These are phyloP conservation scores for Scaptodrosophila lebanonensis DNA, from an alignment of 1,140 invertebrate species.

Conservation along the genomic window DNA sequence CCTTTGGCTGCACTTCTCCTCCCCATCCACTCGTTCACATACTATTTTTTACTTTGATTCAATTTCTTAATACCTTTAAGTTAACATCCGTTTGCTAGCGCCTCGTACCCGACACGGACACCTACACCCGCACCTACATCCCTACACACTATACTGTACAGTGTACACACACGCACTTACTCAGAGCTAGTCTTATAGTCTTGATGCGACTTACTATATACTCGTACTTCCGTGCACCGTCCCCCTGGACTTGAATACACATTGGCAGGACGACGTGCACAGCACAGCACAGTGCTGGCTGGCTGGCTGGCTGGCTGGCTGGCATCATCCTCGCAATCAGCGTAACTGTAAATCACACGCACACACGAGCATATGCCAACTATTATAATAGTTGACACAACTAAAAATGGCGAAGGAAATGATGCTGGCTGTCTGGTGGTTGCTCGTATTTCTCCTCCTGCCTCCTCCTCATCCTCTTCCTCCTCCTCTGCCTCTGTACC, in stretches of 20 bases:
- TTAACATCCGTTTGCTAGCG: constrained; percentile 70
- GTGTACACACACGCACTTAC: too few species aligned
- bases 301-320: constrained; percentile 21
- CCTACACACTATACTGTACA: too few species aligned
- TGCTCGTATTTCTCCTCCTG: constrained; percentile 34
- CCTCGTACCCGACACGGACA: too few species aligned
- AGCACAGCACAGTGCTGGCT: constrained; percentile 20
- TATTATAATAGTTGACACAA: constrained; percentile 54
- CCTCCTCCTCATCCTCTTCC: constrained; percentile 10
- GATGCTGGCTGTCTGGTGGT: constrained; percentile 49
- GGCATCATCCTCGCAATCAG: constrained; percentile 70
- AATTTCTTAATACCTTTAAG: constrained; percentile 75
- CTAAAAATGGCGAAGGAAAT: constrained; percentile 67
- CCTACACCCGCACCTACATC: too few species aligned
- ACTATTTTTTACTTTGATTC: constrained; percentile 59
- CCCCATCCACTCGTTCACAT: not conserved
- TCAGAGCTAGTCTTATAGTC: too few species aligned
- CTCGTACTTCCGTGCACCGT: too few species aligned
- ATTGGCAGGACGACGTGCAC: too few species aligned
- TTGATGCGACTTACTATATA: too few species aligned
- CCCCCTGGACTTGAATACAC: too few species aligned
- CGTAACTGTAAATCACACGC: constrained; percentile 67
- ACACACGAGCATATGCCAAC: constrained; percentile 31
- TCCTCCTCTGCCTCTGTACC: too few species aligned
- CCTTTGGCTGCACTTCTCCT: constrained; percentile 27